Percentiles rank a stretch among this genome's conserved stretches.
Evolutionary conservation across 1,140 invertebrate genomes (phyloP).

Genomic region (Diorhabda elongata): DNA sequence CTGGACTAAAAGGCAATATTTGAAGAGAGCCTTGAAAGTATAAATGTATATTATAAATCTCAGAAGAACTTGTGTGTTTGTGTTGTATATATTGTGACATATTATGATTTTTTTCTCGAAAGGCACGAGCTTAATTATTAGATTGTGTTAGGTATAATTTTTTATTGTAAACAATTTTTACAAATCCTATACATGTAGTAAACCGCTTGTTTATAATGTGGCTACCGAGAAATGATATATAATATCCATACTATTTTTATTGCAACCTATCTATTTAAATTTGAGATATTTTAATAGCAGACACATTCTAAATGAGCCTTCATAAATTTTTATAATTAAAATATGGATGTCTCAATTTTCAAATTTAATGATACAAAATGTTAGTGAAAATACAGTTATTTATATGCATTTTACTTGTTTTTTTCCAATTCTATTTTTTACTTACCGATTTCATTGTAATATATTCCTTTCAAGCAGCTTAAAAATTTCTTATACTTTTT

Average conservation of each 20-base stretch:
- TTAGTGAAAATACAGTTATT: constrained; percentile 34
- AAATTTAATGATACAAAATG: constrained; percentile 35
- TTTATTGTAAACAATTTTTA: constrained; percentile 35
- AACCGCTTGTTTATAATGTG: constrained; percentile 32
- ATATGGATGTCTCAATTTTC: constrained; percentile 40
- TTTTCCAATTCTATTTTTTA: constrained; percentile 29
- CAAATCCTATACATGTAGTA: constrained; percentile 35
- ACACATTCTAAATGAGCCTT: constrained; percentile 25
- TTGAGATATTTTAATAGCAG: constrained; percentile 19
- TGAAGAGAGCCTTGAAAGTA: too few species aligned
- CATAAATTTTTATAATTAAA: constrained; percentile 38
- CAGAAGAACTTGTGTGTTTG: too few species aligned
- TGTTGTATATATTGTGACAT: too few species aligned
- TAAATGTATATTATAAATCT: too few species aligned
- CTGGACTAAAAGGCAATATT: too few species aligned
- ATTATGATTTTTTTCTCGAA: too few species aligned
- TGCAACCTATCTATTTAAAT: constrained; percentile 20
- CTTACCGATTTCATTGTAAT: constrained; percentile 24
- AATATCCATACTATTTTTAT: constrained; percentile 30
- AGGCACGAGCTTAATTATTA: constrained; percentile 22
- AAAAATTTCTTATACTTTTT: constrained; percentile 38
- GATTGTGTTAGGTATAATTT: constrained; percentile 39
- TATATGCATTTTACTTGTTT: constrained; percentile 23
- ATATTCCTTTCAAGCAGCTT: constrained; percentile 30
- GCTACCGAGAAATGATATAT: constrained; percentile 19